phyloP scores from a whole-genome alignment of 1,140 invertebrate species.

The Globodera rostochiensis region DNA sequence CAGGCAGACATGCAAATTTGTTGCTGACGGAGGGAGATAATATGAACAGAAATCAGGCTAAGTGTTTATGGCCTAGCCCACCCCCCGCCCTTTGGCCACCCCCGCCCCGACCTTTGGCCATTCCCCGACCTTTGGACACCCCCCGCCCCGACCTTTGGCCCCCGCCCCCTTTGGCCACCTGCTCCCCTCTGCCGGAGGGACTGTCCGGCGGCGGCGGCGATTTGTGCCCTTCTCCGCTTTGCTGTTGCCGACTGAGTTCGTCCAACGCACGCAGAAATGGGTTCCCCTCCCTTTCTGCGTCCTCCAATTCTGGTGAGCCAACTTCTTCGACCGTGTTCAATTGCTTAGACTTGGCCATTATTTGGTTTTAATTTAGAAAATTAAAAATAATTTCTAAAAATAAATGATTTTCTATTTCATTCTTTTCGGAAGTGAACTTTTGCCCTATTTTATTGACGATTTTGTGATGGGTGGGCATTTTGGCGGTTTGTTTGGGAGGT shows the following conservation, averaged over 20 bases:
- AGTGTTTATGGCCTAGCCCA: not conserved
- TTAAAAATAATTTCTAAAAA: not conserved
- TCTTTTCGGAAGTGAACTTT: too few relatives aligned
- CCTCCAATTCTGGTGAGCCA: not conserved
- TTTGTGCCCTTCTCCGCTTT: not conserved
- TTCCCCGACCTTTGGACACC: not conserved
- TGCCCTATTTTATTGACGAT: not conserved
- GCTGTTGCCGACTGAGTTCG: not conserved
- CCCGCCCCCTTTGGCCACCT: not conserved
- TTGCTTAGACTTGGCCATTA: not conserved
- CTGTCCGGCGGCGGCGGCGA: not conserved
- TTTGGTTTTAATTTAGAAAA: not conserved
- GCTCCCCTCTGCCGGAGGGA: not conserved
- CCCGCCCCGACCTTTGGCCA: not conserved
- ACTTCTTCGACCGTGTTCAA: not conserved
- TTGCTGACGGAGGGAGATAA: not conserved
- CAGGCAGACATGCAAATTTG: slow-evolving; percentile 22
- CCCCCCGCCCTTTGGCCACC: not conserved
- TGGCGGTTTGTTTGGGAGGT: too few relatives aligned
- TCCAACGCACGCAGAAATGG: not conserved
- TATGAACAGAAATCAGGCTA: not conserved
- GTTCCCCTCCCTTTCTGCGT: not conserved
- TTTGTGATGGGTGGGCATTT: not conserved
- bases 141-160: not conserved
- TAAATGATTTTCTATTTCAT: not conserved